Base-by-base conservation (phyloP, 1,140 invertebrate species). In the Drosophila ironensis region DNA sequence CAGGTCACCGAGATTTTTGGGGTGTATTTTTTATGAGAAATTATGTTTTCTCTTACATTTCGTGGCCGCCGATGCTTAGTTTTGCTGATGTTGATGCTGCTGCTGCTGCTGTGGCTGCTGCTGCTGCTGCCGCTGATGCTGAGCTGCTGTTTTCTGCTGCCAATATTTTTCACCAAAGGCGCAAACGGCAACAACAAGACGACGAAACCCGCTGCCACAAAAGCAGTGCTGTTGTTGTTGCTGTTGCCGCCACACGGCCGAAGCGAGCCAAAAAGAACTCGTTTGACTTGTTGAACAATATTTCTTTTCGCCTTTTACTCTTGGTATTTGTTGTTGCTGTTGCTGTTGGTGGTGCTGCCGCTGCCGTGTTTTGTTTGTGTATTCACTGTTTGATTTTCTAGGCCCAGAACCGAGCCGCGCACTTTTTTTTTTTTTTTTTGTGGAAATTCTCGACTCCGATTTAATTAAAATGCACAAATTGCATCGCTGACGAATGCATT, bases 231-330 rank as follows among this genome's bases (percentile, higher is more conserved):
- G 61, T 37, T 68, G 66, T 22, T 59, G 52, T 19, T 59, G 64
- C 4, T 51, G 47, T 12, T 66, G 74, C 80, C 51, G 76, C 75
- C 76, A 76, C 80, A 80, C 81, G 82, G 81, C 81, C 76, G 78
- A 81, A 86, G 81, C 81, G 72, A 84, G 78, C 76, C 82, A 81
- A 87, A 70, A 84, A 87, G 81, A 87, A 87, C 81, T 87, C 81
- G 81, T 87, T 86, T 87, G 81, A 87, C 81, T 87, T 87, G 81
- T 87, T 87, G 82, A 87, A 87, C 72, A 87, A 87, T 86, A 86
- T 86, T 86, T 86, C 81, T 86, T 86, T 69, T 63, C 11, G 60
- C 60, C 60, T 64, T 63, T 64, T 64, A 64, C 60, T 64, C 60
- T 44, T 60, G 38, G 35, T 57, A 41, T 56, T 56, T 80, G 44